These are phyloP conservation scores for Pogonocherus hispidulus DNA, from an alignment of 2,888 invertebrate species.

Conservation along the genomic window DNA sequence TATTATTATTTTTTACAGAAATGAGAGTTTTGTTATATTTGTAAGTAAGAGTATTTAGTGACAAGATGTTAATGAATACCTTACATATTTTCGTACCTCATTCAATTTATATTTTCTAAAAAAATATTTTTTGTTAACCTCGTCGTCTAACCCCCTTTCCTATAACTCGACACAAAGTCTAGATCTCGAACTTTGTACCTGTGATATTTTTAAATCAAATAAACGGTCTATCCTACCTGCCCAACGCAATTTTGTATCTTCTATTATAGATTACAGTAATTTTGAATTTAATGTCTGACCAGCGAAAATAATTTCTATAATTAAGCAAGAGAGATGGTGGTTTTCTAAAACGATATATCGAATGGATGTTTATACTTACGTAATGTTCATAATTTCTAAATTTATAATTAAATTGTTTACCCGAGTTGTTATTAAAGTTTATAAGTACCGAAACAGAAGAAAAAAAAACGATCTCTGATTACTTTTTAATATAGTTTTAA, in stretches of 20 bases:
- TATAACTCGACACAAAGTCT: too few relatives aligned
- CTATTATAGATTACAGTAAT: conserved; percentile 20
- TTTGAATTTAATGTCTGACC: conserved; percentile 32
- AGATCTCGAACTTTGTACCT: too few relatives aligned
- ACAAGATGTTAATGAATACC: too few relatives aligned
- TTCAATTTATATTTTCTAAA: too few relatives aligned
- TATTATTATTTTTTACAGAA: too few relatives aligned
- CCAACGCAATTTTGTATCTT: not conserved
- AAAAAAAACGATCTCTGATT: not conserved
- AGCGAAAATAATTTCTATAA: conserved; percentile 31
- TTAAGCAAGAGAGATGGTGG: conserved; percentile 24
- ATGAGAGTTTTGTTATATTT: too few relatives aligned
- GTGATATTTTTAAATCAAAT: too few relatives aligned
- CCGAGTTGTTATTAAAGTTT: conserved; percentile 20
- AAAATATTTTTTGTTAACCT: too few relatives aligned
- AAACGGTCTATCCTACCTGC: not conserved
- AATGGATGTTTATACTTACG: conserved; percentile 29
- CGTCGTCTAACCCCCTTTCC: too few relatives aligned
- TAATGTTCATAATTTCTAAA: conserved; percentile 1
- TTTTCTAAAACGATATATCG: conserved; percentile 34
- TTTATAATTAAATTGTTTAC: conserved; percentile 33
- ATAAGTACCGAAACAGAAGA: conserved; percentile 19
- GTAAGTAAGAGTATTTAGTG: too few relatives aligned
- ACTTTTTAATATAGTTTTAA: not conserved
- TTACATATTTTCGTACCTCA: too few relatives aligned